These are phyloP conservation scores for Alethe castanea DNA, from an alignment of 2,113 vertebrate species.

Conservation along the genomic window DNA sequence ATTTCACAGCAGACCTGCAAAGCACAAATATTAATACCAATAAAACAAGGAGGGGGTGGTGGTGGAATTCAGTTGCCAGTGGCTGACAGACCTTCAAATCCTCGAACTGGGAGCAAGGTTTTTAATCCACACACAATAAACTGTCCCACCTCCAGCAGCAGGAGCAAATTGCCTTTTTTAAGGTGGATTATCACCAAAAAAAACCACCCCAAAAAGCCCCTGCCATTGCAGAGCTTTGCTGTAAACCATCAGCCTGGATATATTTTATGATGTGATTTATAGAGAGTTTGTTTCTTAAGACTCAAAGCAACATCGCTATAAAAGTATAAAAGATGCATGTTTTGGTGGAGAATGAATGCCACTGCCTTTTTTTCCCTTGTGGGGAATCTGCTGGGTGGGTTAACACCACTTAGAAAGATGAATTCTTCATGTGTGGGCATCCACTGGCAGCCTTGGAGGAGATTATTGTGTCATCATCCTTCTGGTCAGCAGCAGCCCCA, in stretches of 20 bases:
- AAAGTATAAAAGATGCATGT: background rate
- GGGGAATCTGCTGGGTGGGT: background rate
- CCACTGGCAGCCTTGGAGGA: background rate
- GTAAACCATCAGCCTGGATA: slow-evolving; percentile 8
- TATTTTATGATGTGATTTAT: slow-evolving; percentile 63
- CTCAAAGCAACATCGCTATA: slow-evolving; percentile 18
- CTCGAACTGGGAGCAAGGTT: background rate
- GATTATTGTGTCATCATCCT: background rate
- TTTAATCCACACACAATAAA: slow-evolving; percentile 23
- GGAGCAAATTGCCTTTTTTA: background rate
- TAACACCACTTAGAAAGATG: background rate
- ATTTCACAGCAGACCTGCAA: background rate
- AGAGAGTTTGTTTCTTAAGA: slow-evolving; percentile 36
- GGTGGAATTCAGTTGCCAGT: background rate
- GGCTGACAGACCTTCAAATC: background rate
- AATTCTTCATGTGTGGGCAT: slow-evolving; percentile 46
- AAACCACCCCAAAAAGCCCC: background rate
- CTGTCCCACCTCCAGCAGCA: background rate
- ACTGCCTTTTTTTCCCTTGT: background rate
- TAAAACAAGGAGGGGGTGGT: background rate
- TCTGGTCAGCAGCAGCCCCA: background rate
- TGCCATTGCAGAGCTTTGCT: background rate
- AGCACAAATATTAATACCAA: slow-evolving; percentile 2
- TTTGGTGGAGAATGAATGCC: slow-evolving; percentile 7
- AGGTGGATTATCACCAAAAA: background rate